Base-by-base conservation (phyloP, 2,113 vertebrate species). In the Clarias magur region DNA sequence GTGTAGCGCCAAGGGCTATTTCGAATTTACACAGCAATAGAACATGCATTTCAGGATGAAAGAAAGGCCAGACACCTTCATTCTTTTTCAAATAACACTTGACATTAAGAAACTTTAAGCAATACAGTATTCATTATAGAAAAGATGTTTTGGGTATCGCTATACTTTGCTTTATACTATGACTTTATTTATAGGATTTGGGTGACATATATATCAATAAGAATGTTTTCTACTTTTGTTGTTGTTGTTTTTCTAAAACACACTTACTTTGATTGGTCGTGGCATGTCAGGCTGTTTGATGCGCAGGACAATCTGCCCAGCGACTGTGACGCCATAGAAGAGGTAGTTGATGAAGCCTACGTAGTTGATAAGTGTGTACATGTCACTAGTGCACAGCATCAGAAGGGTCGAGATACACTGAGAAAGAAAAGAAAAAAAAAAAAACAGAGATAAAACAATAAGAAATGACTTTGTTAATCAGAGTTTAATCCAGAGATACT, bases 271-370 rank as follows among this genome's bases (percentile, higher is more conserved):
- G 93, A 98, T 97, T 60, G 97, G 97, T n/a, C 96, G 94, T 27
- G 93, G 91, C 17, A 97, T 93, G 88, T 97, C 73, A 11, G 97
- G 97, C 87, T 97, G 92, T 89, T 94, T 96, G 91, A 95, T 92
- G 48, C 97, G 95, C 85, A 98, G 95, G 15, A 97, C 97, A 48
- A 98, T 96, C 94, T 97, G 97, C 86, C 97, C 97, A 0, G 97
- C 97, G 3, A 98, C 94, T 1, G 97, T 97, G 83, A 98, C 96
- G 6, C 97, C 97, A 0, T 98, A 98, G 93, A 98, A 98, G 91
- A 98, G 96, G 95, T 98, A 98, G 95, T 98, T 98, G 94, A 98
- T 97, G 93, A 98, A 98, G 76, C 97, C 97, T 84, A 98, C 97
- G 0, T 98, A 98, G 94, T 97, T 98, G 93, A 98, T 98, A 89